These are phyloP conservation scores for Sebastolobus alascanus DNA, from an alignment of 2,797 vertebrate genomes.

Conservation along the genomic window DNA sequence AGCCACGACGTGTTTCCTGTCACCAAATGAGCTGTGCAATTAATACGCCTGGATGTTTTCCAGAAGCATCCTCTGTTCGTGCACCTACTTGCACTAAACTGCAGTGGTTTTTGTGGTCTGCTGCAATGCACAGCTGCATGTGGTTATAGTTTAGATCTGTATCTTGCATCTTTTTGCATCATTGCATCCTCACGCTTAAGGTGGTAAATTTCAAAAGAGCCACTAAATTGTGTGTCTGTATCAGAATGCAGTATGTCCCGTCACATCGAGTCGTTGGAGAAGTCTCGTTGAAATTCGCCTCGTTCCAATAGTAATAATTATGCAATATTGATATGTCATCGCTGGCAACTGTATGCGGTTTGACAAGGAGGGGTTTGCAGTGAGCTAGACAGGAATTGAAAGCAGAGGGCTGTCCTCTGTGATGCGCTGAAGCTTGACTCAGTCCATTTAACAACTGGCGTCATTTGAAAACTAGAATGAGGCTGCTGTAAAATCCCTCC, in stretches of 20 bases:
- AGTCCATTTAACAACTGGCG: conserved; percentile 41
- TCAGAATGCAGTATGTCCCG: background rate
- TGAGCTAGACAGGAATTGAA: conserved; percentile 19
- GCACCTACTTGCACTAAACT: conserved; percentile 33
- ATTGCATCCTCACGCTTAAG: background rate
- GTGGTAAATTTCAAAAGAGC: background rate
- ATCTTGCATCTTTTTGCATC: background rate
- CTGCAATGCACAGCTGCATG: conserved; percentile 39
- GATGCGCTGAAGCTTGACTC: conserved; percentile 28
- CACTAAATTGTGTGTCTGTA: background rate
- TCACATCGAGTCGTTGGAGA: background rate
- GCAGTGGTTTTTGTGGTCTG: conserved; percentile 26
- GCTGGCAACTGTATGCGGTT: conserved; percentile 8
- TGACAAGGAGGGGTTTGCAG: conserved; percentile 14
- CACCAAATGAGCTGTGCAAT: conserved; percentile 31
- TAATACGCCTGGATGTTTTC: conserved; percentile 39
- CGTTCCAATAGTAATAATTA: background rate
- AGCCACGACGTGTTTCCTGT: conserved; percentile 40
- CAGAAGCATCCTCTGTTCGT: conserved; percentile 31
- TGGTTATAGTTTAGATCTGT: background rate
- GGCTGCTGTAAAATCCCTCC: conserved; percentile 42
- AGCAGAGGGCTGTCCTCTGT: conserved; percentile 20
- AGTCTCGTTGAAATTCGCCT: background rate
- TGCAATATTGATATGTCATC: background rate
- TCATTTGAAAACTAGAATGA: conserved; percentile 40